A percentile compares a stretch with the other conserved stretches of the same genome.
Evolutionary conservation across 2,888 invertebrate genomes (phyloP).

Genomic region (Philopedon plagiatum): DNA sequence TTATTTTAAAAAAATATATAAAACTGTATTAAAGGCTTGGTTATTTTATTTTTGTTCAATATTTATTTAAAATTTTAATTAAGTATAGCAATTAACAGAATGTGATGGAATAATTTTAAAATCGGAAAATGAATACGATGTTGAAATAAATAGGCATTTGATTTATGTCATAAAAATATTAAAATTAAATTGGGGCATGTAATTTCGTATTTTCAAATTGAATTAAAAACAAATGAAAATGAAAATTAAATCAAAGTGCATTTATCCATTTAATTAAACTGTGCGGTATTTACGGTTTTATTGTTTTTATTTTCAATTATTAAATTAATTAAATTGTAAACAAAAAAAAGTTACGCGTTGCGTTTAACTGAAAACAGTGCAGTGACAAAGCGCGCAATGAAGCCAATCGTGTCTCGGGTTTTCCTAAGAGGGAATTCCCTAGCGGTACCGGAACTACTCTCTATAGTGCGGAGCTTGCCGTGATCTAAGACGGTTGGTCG

Average conservation of each 20-base stretch:
- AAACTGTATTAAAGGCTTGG: too few species aligned
- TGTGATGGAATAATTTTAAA: not conserved
- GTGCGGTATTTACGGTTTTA: slow-evolving; percentile 7
- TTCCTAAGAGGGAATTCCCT: slow-evolving; percentile 59
- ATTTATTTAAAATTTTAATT: too few species aligned
- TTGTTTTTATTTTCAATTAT: slow-evolving; percentile 8
- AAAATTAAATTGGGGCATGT: not conserved
- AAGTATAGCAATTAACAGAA: too few species aligned
- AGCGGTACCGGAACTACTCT: slow-evolving; percentile 51
- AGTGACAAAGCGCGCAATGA: slow-evolving; percentile 6
- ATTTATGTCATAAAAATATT: not conserved
- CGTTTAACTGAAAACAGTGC: slow-evolving; percentile 8
- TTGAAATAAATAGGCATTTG: not conserved
- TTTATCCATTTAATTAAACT: slow-evolving; percentile 13
- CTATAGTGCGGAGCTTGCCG: not conserved
- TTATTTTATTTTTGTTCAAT: too few species aligned
- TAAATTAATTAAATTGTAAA: slow-evolving; percentile 10
- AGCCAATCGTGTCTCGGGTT: slow-evolving; percentile 55
- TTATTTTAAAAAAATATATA: too few species aligned
- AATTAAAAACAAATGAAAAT: not conserved
- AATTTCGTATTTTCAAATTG: not conserved
- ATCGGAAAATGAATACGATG: not conserved
- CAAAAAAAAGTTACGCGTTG: slow-evolving; percentile 11
- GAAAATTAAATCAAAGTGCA: not conserved
- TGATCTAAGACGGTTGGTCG: slow-evolving; percentile 35